phyloP scores from a whole-genome alignment of 1,140 invertebrate genomes.

The Tyrophagus putrescentiae region DNA sequence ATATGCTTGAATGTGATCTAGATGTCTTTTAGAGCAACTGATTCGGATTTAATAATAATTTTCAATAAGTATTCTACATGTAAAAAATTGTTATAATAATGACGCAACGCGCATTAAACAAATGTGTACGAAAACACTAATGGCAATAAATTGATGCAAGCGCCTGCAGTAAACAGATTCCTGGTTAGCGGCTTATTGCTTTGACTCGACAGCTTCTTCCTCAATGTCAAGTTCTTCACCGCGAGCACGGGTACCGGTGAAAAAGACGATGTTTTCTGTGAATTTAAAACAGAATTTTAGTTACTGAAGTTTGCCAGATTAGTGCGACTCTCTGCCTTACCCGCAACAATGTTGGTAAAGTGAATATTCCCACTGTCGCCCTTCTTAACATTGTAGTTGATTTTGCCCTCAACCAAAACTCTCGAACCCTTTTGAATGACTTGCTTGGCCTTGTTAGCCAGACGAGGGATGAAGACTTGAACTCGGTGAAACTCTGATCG shows the following conservation, averaged over 20 bases:
- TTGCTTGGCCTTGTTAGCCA: not conserved
- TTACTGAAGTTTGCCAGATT: not conserved
- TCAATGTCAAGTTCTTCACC: not conserved
- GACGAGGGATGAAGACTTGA: slow-evolving; percentile 2
- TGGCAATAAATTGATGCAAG: not conserved
- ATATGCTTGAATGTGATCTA: not conserved
- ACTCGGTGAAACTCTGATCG: slow-evolving; percentile 13
- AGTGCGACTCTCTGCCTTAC: not conserved
- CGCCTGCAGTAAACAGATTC: too few species aligned
- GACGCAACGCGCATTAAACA: not conserved
- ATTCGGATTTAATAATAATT: not conserved
- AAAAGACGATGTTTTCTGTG: slow-evolving; percentile 4
- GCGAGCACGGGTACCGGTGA: not conserved
- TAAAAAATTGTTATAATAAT: slow-evolving; percentile 7
- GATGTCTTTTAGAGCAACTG: not conserved
- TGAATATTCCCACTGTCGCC: slow-evolving; percentile 3
- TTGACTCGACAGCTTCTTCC: not conserved
- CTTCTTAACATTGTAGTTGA: slow-evolving; percentile 3
- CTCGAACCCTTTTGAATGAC: slow-evolving; percentile 14
- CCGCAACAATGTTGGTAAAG: slow-evolving; percentile 9
- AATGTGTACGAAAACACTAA: not conserved
- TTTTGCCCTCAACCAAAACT: slow-evolving; percentile 9
- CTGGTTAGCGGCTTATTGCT: not conserved
- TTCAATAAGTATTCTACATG: not conserved
- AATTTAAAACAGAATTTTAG: not conserved